Base-by-base conservation (phyloP, 2,113 vertebrate species). In the Chaetodon auriga region DNA sequence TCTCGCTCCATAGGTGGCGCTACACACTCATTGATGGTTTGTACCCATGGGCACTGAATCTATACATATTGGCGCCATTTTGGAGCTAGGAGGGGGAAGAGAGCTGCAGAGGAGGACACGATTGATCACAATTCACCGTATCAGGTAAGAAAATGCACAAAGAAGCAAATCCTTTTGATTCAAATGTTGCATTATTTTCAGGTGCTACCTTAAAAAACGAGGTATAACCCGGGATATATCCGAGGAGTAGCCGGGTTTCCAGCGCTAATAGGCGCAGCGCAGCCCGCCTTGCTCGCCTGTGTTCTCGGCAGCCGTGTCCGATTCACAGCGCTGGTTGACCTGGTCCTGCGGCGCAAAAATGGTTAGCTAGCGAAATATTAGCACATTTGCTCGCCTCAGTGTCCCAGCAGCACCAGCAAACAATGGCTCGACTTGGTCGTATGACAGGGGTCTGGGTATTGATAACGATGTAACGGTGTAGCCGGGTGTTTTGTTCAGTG, bases 21-120 rank as follows among this genome's bases (percentile, higher is more conserved):
- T 96, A 80, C 89, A 84, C 83, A 48, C 93, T 54, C 87, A 43
- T 4, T 13, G 12, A 83, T 89, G 69, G 25, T 51, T 63, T 43
- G 55, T 12, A 90, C 86, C 86, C 93, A 92, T 89, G 90, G 92
- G 91, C 85, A 54, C 95, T 93, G 90, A 87, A 93, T 94, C 95
- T 93, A 93, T 95, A 93, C 95, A 94, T 95, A 96, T 99, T 99
- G 98, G 97, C 98, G 97, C 98, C 97, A 99, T 99, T 99, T 99
- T 99, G 97, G 98, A 99, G 97, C 96, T 90, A 94, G 93, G 93
- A 95, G 95, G 95, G 94, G 95, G 92, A 92, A 90, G 93, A 90
- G 90, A 93, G 93, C 95, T 95, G 95, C 96, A 95, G 96, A 96
- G 96, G 96, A 95, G 90, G 89, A 95, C 92, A 86, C 95, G 92